These are phyloP conservation scores for Limonius californicus DNA, from an alignment of 1,140 invertebrate species.

Conservation along the genomic window DNA sequence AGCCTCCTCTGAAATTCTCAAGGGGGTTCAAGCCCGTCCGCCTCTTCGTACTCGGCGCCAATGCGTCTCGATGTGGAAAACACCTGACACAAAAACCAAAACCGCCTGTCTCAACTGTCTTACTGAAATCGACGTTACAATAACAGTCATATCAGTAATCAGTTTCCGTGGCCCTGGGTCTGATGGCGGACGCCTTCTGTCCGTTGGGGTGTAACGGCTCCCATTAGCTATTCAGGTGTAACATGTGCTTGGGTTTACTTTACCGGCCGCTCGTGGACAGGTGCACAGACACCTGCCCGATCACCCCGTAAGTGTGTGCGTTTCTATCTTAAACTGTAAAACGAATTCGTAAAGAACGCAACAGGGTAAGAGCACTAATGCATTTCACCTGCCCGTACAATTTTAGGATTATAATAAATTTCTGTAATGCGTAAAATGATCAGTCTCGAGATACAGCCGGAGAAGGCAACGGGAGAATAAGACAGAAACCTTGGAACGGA, in stretches of 20 bases:
- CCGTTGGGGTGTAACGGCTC: conserved; percentile 14
- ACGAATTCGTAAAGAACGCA: conserved; percentile 2
- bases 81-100: neutral
- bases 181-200: conserved; percentile 15
- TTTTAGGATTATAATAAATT: neutral
- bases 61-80: neutral
- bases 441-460: neutral
- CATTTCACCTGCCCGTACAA: neutral
- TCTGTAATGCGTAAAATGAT: neutral
- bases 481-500: no score
- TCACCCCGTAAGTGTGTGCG: conserved; percentile 1
- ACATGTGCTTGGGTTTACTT: conserved; percentile 14
- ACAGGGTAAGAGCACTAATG: conserved; percentile 4
- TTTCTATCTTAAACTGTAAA: conserved; percentile 11
- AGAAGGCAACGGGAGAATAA: no score
- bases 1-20: no score
- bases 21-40: no score
- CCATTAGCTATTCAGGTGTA: conserved; percentile 16
- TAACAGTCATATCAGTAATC: conserved; percentile 11
- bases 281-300: conserved; percentile 12
- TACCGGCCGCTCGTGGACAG: conserved; percentile 8
- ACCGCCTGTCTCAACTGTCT: neutral
- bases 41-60: no score
- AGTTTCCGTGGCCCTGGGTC: conserved; percentile 8
- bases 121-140: neutral